Conservation (phyloP, 2,888 invertebrate genomes). For the Torymus texanus region DNA sequence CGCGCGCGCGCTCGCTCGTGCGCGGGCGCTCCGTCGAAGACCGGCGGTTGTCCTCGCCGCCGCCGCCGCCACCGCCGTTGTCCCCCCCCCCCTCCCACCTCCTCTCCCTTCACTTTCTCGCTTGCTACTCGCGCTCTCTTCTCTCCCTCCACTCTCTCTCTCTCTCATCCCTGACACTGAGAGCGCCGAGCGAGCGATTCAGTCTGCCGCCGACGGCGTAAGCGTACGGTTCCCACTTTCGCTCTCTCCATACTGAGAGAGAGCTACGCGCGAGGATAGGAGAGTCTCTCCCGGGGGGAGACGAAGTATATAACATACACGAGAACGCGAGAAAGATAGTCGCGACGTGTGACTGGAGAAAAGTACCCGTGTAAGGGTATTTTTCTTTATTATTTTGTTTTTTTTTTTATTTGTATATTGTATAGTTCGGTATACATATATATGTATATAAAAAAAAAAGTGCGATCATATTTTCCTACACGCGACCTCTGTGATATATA, state of each 20-base stretch:
- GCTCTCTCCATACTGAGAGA: background rate
- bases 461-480: no score
- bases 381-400: no score
- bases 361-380: no score
- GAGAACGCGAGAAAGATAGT: no score
- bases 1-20: conserved; percentile 58
- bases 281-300: no score
- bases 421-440: no score
- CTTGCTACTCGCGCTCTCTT: conserved; percentile 6
- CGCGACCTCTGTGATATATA: no score
- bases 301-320: no score
- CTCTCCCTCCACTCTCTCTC: conserved; percentile 1
- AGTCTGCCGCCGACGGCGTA: conserved; percentile 72
- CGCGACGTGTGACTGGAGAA: no score
- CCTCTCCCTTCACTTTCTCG: conserved; percentile 19
- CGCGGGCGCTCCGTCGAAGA: conserved; percentile 64
- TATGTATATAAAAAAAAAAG: no score
- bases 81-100: conserved; percentile 23
- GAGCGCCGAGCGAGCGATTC: conserved; percentile 47
- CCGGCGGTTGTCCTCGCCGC: conserved; percentile 68
- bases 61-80: conserved; percentile 5
- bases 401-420: no score
- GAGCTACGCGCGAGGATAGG: no score
- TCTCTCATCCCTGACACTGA: conserved; percentile 56
- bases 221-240: conserved; percentile 65